Base-by-base conservation (phyloP, 2,888 invertebrate species). In the Diachrysia chrysitis region DNA sequence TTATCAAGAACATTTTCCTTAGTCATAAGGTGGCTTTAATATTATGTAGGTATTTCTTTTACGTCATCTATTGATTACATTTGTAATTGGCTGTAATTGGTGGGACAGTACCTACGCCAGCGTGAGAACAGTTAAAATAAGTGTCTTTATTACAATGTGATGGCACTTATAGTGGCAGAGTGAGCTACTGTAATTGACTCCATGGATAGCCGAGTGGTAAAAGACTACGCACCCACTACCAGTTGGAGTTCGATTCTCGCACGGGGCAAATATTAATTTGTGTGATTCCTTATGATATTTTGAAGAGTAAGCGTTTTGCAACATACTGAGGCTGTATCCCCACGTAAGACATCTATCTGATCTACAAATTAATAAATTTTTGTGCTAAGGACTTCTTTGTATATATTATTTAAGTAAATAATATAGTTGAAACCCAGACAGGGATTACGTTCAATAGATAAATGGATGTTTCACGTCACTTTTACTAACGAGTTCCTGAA, bases 1-100 rank as follows among this genome's bases (percentile, higher is more conserved):
- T 72, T 72, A 77, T 46, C 16, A 19, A 53, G 54, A 59, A 64
- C 75, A 32, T 67, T 77, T 77, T 78, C 73, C 71, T 73, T 48
- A 60, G 55, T 66, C 71, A 71, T 69, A 66, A 65, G 63, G 60
- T 63, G 60, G 35, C 59, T 59, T 10, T 72, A 73, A 63, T 70
- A 48, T 68, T 74, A 71, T 74, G 78, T 69, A 72, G 65, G 62
- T 76, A 73, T 76, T 66, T 78, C 62, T 69, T 83, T 82, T 81
- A 86, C 88, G 86, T 89, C 89, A 91, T 78, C 79, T 86, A 90
- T 85, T 79, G 82, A 88, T 90, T 88, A 88, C 83, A 81, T 78
- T 77, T 72, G 82, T 91, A 89, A 92, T 89, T 87, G 85, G 65
- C 64, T 80, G 78, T 91, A 91, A 91, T 85, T 84, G 79, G 71